These are phyloP conservation scores for Athalia rosae DNA, from an alignment of 2,888 invertebrate genomes.

Conservation along the genomic window DNA sequence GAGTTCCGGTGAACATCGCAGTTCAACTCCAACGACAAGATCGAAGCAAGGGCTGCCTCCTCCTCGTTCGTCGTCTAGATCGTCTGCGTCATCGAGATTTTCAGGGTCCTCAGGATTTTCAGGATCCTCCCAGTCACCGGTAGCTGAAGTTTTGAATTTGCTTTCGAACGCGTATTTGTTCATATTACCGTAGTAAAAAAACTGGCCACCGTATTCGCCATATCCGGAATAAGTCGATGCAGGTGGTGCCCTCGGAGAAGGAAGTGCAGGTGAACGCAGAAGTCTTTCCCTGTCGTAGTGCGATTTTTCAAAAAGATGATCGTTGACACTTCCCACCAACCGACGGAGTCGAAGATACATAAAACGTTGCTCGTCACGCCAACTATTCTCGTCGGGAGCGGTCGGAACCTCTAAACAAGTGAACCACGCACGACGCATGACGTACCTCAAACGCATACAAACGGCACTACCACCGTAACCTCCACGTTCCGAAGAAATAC, in stretches of 20 bases:
- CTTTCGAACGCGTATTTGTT: conserved; percentile 67
- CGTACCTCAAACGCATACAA: conserved; percentile 66
- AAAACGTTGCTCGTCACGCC: conserved; percentile 69
- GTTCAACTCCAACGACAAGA: conserved; percentile 63
- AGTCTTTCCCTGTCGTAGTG: conserved; percentile 63
- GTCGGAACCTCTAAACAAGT: conserved; percentile 64
- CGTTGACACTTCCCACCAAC: conserved; percentile 67
- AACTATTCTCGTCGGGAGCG: conserved; percentile 61
- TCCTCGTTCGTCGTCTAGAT: conserved; percentile 31
- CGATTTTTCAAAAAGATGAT: conserved; percentile 62
- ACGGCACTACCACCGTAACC: conserved; percentile 53
- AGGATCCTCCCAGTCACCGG: conserved; percentile 47
- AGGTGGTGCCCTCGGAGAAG: conserved; percentile 57
- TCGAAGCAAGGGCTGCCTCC: conserved; percentile 57
- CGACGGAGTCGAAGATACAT: conserved; percentile 70
- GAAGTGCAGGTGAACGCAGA: conserved; percentile 52
- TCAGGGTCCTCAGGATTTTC: conserved; percentile 51
- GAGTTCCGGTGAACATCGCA: conserved; percentile 68
- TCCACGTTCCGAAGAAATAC: conserved; percentile 56
- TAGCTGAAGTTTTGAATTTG: conserved; percentile 57
- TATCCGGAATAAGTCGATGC: conserved; percentile 69
- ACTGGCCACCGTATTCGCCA: conserved; percentile 68
- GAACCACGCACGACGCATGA: conserved; percentile 69
- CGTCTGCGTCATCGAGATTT: conserved; percentile 21
- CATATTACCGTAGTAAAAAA: conserved; percentile 71